Conservation (phyloP, 2,797 vertebrate genomes). For the Rhincodon typus region DNA sequence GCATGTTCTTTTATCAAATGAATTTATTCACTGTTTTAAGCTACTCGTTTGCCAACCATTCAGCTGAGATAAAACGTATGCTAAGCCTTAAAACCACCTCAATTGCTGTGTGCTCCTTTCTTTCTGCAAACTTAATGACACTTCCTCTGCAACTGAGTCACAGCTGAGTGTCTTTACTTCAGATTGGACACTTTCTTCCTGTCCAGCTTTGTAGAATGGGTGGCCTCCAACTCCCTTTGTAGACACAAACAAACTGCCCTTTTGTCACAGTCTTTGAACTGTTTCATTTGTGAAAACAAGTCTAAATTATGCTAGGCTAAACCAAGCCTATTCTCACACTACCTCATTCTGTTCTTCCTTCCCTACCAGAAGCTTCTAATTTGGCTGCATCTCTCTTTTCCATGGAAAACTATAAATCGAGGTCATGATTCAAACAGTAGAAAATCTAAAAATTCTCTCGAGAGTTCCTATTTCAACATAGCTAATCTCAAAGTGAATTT, state of each 20-base stretch:
- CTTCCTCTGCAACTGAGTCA: slow-evolving; percentile 40
- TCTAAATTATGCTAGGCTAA: slow-evolving; percentile 39
- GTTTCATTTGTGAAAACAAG: slow-evolving; percentile 45
- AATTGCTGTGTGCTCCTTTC: slow-evolving; percentile 38
- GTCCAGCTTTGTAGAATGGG: slow-evolving; percentile 44
- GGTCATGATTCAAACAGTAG: slow-evolving; percentile 39
- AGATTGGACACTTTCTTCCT: slow-evolving; percentile 42
- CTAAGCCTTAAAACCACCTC: background rate
- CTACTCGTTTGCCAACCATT: background rate
- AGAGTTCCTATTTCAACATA: slow-evolving; percentile 35
- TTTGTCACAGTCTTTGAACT: slow-evolving; percentile 43
- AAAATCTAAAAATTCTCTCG: slow-evolving; percentile 38
- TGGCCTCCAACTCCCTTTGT: slow-evolving; percentile 46
- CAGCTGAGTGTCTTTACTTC: slow-evolving; percentile 45
- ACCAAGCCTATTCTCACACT: slow-evolving; percentile 41
- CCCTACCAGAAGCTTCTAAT: slow-evolving; percentile 41
- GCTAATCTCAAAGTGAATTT: slow-evolving; percentile 39
- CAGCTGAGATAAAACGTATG: background rate
- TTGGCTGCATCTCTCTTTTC: slow-evolving; percentile 41
- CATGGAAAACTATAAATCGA: slow-evolving; percentile 46
- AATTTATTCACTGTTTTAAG: slow-evolving; percentile 19
- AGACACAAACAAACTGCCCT: slow-evolving; percentile 46
- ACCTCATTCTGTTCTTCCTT: slow-evolving; percentile 43
- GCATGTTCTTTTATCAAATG: background rate
- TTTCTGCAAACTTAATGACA: slow-evolving; percentile 42